Percentiles rank a stretch among this genome's conserved stretches.
These are phyloP conservation scores for Caenorhabditis panamensis DNA, from an alignment of 2,888 invertebrate genomes.

Conservation along the genomic window DNA sequence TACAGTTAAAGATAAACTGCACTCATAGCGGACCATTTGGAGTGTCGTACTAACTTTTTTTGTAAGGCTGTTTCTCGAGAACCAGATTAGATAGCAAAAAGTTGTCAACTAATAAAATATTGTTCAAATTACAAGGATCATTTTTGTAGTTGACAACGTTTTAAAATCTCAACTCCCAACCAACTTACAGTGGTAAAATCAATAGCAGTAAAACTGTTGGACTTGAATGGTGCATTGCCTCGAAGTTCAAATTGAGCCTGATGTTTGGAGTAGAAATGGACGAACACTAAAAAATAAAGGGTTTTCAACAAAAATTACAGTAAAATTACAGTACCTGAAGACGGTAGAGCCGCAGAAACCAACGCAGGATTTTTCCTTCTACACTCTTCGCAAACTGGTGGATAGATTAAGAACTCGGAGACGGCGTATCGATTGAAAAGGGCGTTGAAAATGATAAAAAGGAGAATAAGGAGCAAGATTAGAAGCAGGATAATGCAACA, in stretches of 20 bases:
- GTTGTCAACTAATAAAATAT: too few relatives aligned
- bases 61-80: too few relatives aligned
- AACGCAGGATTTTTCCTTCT: slow-evolving; percentile 75
- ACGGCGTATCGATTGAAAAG: slow-evolving; percentile 75
- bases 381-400: slow-evolving; percentile 80
- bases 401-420: slow-evolving; percentile 76
- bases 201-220: slow-evolving; percentile 80
- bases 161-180: too few relatives aligned
- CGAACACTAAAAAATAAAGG: slow-evolving; percentile 57
- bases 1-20: too few relatives aligned
- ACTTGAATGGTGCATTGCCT: slow-evolving; percentile 79
- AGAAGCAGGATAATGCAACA: slow-evolving; percentile 76
- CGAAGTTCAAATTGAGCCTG: slow-evolving; percentile 78
- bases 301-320: neutral
- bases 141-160: too few relatives aligned
- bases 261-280: slow-evolving; percentile 69
- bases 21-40: too few relatives aligned
- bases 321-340: slow-evolving; percentile 47
- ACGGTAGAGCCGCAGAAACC: slow-evolving; percentile 69
- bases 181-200: slow-evolving; percentile 78
- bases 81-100: too few relatives aligned
- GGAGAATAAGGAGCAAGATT: slow-evolving; percentile 73
- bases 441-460: slow-evolving; percentile 75
- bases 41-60: too few relatives aligned
- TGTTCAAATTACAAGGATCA: too few relatives aligned